Conservation (phyloP, 2,888 invertebrate species). For the Macaria liturata region DNA sequence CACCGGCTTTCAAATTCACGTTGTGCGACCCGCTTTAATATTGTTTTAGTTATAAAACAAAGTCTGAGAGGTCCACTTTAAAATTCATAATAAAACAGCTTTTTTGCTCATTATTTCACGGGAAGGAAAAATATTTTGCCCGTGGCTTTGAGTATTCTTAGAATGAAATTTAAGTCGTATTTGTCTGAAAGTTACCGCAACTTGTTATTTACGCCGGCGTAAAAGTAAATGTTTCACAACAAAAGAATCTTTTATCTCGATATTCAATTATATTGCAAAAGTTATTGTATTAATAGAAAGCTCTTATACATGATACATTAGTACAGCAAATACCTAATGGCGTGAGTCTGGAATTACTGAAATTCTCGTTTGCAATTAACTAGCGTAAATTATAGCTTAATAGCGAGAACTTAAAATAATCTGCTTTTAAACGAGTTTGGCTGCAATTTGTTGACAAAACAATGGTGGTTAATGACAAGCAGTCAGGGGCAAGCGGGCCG, state of each 20-base stretch:
- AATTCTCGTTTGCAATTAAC: constrained; percentile 16
- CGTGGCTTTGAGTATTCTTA: constrained; percentile 12
- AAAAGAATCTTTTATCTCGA: too few species aligned
- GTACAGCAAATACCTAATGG: too few species aligned
- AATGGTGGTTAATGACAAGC: constrained; percentile 58
- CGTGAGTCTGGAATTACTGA: constrained; percentile 1
- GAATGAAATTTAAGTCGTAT: constrained; percentile 8
- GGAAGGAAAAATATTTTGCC: constrained; percentile 9
- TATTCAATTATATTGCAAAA: too few species aligned
- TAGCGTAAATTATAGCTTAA: constrained; percentile 14
- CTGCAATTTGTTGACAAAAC: constrained; percentile 54
- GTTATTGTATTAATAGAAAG: too few species aligned
- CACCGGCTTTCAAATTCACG: constrained; percentile 7
- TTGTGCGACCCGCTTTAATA: constrained; percentile 9
- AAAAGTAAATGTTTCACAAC: too few species aligned
- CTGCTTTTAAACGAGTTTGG: constrained; percentile 40
- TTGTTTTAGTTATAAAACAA: constrained; percentile 19
- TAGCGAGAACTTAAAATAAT: constrained; percentile 18
- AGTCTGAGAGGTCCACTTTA: constrained; percentile 18
- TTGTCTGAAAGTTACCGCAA: constrained; percentile 8
- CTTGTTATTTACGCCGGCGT: too few species aligned
- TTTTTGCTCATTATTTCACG: constrained; percentile 23
- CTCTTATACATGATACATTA: too few species aligned
- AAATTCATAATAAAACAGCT: constrained; percentile 17
- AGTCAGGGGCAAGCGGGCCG: constrained; percentile 46